These are phyloP conservation scores for Melanocharis versteri DNA, from an alignment of 2,113 vertebrate species.

Conservation along the genomic window DNA sequence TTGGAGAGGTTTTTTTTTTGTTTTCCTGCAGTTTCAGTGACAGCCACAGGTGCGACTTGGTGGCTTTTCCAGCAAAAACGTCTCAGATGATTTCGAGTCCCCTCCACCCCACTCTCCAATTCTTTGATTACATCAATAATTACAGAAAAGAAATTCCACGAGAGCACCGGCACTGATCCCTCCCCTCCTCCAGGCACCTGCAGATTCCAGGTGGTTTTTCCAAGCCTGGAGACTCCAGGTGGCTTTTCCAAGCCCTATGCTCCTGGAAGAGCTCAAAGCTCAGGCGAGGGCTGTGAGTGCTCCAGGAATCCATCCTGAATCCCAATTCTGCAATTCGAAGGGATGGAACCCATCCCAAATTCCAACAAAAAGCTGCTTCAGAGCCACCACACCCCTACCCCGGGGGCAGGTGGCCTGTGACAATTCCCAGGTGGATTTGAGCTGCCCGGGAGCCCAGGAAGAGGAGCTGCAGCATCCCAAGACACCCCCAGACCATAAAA, in stretches of 20 bases:
- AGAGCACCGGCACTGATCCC: rapidly evolving
- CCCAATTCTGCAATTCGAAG: neutral
- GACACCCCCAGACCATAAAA: constrained; percentile 1
- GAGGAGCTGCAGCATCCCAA: neutral
- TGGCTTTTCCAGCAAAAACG: neutral
- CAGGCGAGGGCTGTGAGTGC: rapidly evolving
- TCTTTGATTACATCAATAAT: neutral
- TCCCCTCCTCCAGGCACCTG: too few relatives aligned
- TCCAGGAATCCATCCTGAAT: neutral
- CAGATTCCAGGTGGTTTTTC: neutral
- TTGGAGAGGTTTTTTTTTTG: neutral
- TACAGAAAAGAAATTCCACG: neutral
- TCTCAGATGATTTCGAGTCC: neutral
- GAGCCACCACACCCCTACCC: rapidly evolving
- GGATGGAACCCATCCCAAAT: rapidly evolving
- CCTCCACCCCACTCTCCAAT: neutral
- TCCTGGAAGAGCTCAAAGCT: neutral
- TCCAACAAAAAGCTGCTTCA: neutral
- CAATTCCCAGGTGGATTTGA: neutral
- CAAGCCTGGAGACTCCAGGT: neutral
- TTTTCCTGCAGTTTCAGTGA: neutral
- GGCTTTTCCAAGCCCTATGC: neutral
- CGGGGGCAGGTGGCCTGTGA: rapidly evolving
- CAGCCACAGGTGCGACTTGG: neutral
- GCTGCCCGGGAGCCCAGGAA: neutral